Conservation (phyloP, 2,113 vertebrate genomes). For the Aphelocoma coerulescens region DNA sequence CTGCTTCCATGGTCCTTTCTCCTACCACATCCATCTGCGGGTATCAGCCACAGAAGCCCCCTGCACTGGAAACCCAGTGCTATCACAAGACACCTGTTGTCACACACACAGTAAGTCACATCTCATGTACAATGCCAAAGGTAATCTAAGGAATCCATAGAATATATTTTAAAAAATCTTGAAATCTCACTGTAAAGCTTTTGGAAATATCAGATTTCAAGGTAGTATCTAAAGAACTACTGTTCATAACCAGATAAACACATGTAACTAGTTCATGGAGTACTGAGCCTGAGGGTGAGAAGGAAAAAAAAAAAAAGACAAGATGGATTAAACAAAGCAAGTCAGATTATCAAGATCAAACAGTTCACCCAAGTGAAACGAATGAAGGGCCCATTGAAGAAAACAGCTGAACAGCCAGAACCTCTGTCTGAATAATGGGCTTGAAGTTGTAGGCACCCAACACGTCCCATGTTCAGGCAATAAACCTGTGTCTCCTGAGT, state of each 20-base stretch:
- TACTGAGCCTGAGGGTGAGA: neutral
- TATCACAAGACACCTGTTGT: neutral
- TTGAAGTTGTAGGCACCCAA: neutral
- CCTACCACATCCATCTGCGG: neutral
- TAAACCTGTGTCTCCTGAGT: neutral
- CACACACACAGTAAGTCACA: fast-evolving
- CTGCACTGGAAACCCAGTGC: fast-evolving
- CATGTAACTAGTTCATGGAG: conserved; percentile 2
- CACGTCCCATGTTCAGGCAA: neutral
- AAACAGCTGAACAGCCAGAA: neutral
- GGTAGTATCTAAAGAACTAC: neutral
- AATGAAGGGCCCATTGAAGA: neutral
- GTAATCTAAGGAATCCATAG: neutral
- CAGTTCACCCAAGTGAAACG: conserved; percentile 28
- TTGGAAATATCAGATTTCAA: neutral
- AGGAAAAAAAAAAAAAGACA: neutral
- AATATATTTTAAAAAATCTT: neutral
- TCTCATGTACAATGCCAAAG: fast-evolving
- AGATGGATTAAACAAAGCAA: conserved; percentile 26
- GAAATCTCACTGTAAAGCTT: neutral
- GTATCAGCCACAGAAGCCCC: neutral
- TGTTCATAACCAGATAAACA: neutral
- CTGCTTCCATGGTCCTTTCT: neutral
- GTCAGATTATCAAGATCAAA: conserved; percentile 49
- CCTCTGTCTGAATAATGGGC: neutral